These are phyloP conservation scores for Clupea harengus DNA, from an alignment of 2,113 vertebrate genomes.

Conservation along the genomic window DNA sequence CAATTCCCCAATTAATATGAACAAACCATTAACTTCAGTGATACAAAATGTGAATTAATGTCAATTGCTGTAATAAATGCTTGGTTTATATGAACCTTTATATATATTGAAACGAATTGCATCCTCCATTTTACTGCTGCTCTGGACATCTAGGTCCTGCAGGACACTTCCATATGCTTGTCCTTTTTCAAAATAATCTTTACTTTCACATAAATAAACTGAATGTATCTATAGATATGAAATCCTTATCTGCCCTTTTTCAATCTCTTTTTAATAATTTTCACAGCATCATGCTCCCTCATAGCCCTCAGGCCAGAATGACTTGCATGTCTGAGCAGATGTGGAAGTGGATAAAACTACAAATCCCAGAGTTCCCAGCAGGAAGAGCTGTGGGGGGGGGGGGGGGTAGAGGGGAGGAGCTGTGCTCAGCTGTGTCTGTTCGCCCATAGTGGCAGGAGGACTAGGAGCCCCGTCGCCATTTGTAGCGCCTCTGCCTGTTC, in stretches of 20 bases:
- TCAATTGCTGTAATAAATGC: not conserved
- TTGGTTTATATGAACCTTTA: no score
- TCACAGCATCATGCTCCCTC: not conserved
- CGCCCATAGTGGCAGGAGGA: not conserved
- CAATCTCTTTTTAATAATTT: not conserved
- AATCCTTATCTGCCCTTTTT: not conserved
- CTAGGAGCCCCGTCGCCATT: constrained; percentile 9
- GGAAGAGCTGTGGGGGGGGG: not conserved
- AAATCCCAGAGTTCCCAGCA: constrained; percentile 9
- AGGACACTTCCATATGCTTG: not conserved
- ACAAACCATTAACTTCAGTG: not conserved
- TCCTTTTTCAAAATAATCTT: not conserved
- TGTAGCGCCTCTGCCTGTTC: not conserved
- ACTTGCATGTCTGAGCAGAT: constrained; percentile 19
- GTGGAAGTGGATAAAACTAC: not conserved
- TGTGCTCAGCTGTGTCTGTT: constrained; percentile 1
- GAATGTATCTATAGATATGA: not conserved
- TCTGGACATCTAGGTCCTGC: not conserved
- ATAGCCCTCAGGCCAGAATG: not conserved
- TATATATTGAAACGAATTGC: no score
- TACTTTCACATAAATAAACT: not conserved
- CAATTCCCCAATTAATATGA: not conserved
- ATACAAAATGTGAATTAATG: not conserved
- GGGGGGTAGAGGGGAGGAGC: not conserved
- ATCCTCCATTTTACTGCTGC: not conserved